A percentile compares a stretch with the other conserved stretches of the same genome.
Conservation (phyloP, 2,797 vertebrate species). For the Anniella stebbinsi region DNA sequence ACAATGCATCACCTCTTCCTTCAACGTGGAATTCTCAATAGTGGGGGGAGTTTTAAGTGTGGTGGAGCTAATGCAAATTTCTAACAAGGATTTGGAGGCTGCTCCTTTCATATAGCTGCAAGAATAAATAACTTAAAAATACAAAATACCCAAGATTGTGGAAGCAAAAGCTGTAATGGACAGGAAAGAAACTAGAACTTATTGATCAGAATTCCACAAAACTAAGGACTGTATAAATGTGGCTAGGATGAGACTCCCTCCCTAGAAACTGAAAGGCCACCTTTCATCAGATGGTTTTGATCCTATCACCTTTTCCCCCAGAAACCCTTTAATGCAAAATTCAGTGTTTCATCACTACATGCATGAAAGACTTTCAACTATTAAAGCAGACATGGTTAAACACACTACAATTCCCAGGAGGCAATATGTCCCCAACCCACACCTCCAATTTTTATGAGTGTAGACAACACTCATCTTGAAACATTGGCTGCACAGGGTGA, state of each 20-base stretch:
- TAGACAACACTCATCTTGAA: slow-evolving; percentile 63
- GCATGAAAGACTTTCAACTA: slow-evolving; percentile 23
- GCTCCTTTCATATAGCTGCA: neutral
- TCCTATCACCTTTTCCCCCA: neutral
- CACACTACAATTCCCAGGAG: slow-evolving; percentile 34
- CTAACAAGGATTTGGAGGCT: neutral
- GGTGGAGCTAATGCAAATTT: neutral
- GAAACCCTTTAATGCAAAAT: slow-evolving; percentile 36
- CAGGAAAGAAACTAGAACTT: neutral
- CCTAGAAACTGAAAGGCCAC: slow-evolving; percentile 14
- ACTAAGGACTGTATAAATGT: neutral
- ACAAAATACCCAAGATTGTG: neutral
- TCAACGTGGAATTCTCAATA: neutral
- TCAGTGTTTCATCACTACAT: neutral
- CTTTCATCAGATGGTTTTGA: slow-evolving; percentile 15
- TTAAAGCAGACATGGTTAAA: neutral
- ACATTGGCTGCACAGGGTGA: slow-evolving; percentile 60
- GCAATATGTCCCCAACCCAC: slow-evolving; percentile 32
- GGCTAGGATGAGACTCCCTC: neutral
- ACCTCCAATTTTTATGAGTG: slow-evolving; percentile 49
- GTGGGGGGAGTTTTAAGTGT: neutral
- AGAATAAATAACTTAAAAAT: neutral
- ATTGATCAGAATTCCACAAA: neutral
- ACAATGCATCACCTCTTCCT: neutral
- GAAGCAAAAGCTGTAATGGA: neutral